Percentiles rank a stretch among this genome's conserved stretches.
These are phyloP conservation scores for Trididemnum nubilum DNA, from an alignment of 23 tunicate genomes.

Conservation along the genomic window DNA sequence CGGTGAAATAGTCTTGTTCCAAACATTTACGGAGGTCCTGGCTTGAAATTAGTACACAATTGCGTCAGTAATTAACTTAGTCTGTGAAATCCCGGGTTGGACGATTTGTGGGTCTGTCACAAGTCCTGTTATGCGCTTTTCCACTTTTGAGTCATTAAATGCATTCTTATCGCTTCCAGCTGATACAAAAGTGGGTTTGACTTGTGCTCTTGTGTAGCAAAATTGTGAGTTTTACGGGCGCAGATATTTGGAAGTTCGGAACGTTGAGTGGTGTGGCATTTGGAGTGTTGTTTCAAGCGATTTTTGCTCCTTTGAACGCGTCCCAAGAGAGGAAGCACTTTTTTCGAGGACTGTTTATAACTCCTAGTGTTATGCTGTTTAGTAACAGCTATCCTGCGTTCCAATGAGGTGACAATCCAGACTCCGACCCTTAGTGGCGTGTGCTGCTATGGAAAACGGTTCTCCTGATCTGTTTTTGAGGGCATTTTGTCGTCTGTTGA, in stretches of 20 bases:
- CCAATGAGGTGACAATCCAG: neutral
- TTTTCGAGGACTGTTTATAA: neutral
- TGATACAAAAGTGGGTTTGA: neutral
- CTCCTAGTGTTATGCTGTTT: conserved; percentile 14
- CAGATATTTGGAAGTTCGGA: conserved; percentile 8
- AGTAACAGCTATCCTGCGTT: neutral
- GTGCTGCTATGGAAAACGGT: neutral
- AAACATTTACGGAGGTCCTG: too few species aligned
- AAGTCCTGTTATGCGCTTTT: neutral
- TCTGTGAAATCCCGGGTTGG: neutral
- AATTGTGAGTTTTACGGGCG: neutral
- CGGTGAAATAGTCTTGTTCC: too few species aligned
- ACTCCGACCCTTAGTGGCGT: neutral
- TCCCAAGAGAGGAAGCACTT: conserved; percentile 22
- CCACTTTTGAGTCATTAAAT: neutral
- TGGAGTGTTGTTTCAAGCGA: conserved; percentile 20
- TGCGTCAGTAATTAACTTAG: too few species aligned
- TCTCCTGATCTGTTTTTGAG: neutral
- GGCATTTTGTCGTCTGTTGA: neutral
- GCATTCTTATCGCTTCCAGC: neutral
- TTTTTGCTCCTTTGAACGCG: conserved; percentile 18
- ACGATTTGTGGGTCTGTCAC: neutral
- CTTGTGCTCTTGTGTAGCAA: neutral
- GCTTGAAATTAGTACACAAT: too few species aligned
- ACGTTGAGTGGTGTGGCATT: conserved; percentile 12